Percentiles rank a stretch among this genome's conserved stretches.
These are phyloP conservation scores for Aspidiotus destructor DNA, from an alignment of 2,888 invertebrate genomes.

Conservation along the genomic window DNA sequence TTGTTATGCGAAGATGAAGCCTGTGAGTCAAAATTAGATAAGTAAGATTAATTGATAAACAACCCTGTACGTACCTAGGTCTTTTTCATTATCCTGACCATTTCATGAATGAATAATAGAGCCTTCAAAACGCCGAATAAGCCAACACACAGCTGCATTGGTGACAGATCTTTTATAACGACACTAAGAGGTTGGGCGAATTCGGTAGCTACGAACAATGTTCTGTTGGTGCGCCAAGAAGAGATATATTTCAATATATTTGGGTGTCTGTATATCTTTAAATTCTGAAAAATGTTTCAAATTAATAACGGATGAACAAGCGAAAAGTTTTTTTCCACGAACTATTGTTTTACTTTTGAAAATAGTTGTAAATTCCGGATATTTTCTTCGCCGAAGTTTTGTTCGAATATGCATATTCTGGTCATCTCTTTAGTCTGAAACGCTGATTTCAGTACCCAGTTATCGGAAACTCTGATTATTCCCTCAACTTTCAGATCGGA, in stretches of 20 bases:
- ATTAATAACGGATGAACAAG: conserved; percentile 22
- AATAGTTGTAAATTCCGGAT: conserved; percentile 59
- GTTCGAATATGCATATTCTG: conserved; percentile 63
- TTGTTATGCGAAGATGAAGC: conserved; percentile 74
- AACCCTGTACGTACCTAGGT: not conserved
- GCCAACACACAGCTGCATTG: conserved; percentile 75
- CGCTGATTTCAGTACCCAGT: conserved; percentile 62
- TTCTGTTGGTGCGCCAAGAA: conserved; percentile 66
- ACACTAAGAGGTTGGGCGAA: conserved; percentile 65
- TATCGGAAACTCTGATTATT: conserved; percentile 66
- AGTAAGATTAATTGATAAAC: not conserved
- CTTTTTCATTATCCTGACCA: conserved; percentile 43
- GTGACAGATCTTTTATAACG: conserved; percentile 55
- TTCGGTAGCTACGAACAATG: conserved; percentile 70
- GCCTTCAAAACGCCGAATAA: conserved; percentile 70
- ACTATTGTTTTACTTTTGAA: conserved; percentile 53
- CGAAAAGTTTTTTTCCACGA: conserved; percentile 13
- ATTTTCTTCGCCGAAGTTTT: conserved; percentile 44
- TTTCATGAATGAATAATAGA: conserved; percentile 72
- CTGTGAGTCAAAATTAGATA: conserved; percentile 42
- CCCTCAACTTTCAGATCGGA: conserved; percentile 64
- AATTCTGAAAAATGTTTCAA: conserved; percentile 51
- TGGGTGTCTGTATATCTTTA: conserved; percentile 78
- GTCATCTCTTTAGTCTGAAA: conserved; percentile 51
- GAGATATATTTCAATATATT: conserved; percentile 72